Conservation (phyloP, 2,888 invertebrate genomes). For the Rhimphoctona megacephalus region DNA sequence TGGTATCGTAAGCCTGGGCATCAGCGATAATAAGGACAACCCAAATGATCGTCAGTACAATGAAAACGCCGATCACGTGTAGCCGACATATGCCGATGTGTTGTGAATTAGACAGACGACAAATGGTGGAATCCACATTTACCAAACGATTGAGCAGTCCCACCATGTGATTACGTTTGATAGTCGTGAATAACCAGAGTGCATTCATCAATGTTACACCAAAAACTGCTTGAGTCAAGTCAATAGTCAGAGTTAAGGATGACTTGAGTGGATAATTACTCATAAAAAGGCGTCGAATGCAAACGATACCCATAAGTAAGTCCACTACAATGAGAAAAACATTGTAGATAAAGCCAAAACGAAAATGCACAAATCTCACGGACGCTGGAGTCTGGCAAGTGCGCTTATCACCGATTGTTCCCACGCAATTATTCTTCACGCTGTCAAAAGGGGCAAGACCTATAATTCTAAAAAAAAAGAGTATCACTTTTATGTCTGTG, state of each 20-base stretch:
- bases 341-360: constrained; percentile 66
- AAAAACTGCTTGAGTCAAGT: neutral
- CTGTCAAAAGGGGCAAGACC: neutral
- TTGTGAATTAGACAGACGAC: neutral
- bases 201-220: constrained; percentile 1
- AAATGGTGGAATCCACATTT: neutral
- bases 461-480: neutral
- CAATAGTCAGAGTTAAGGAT: constrained; percentile 3
- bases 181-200: constrained; percentile 14
- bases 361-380: constrained; percentile 53
- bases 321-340: neutral
- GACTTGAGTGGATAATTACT: constrained; percentile 4
- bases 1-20: neutral
- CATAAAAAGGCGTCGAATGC: constrained; percentile 17
- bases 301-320: constrained; percentile 21
- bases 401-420: neutral
- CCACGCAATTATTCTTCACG: neutral
- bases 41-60: constrained; percentile 12
- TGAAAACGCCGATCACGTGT: neutral
- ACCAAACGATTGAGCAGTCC: constrained; percentile 31
- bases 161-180: constrained; percentile 11
- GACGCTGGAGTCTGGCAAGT: neutral
- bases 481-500: neutral
- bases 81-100: neutral
- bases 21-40: neutral